Percentiles rank a stretch among this genome's conserved stretches.
These are phyloP conservation scores for Orussus abietinus DNA, from an alignment of 1,140 invertebrate genomes.

Conservation along the genomic window DNA sequence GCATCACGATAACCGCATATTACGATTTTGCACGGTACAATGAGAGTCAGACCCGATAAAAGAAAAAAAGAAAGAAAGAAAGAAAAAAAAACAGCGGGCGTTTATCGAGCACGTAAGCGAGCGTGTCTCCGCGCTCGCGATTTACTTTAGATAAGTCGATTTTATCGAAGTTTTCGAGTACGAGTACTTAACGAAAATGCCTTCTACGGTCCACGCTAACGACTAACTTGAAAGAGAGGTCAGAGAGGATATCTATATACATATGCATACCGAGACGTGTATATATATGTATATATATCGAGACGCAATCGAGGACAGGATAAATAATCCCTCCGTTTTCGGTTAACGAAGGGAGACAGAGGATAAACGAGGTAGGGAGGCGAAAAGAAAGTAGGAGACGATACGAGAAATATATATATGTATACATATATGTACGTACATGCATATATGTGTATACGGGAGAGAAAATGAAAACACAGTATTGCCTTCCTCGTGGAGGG, in stretches of 20 bases:
- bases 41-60: no score
- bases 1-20: no score
- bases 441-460: no score
- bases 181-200: conserved; percentile 29
- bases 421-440: conserved; percentile 17
- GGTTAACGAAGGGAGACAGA: conserved; percentile 13
- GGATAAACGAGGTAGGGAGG: conserved; percentile 18
- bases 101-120: no score
- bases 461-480: conserved; percentile 40
- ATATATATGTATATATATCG: conserved; percentile 10
- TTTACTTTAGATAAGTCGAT: no score
- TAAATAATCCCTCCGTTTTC: no score
- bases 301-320: conserved; percentile 4
- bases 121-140: no score
- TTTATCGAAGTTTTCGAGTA: neutral
- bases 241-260: neutral
- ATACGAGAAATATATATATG: conserved; percentile 17
- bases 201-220: conserved; percentile 25
- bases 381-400: conserved; percentile 19
- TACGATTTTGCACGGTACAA: no score
- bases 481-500: conserved; percentile 45
- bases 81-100: no score
- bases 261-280: no score
- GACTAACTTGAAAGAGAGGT: neutral
- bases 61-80: no score